phyloP scores from a whole-genome alignment of 2,888 invertebrate genomes.

The Melanargia galathea region DNA sequence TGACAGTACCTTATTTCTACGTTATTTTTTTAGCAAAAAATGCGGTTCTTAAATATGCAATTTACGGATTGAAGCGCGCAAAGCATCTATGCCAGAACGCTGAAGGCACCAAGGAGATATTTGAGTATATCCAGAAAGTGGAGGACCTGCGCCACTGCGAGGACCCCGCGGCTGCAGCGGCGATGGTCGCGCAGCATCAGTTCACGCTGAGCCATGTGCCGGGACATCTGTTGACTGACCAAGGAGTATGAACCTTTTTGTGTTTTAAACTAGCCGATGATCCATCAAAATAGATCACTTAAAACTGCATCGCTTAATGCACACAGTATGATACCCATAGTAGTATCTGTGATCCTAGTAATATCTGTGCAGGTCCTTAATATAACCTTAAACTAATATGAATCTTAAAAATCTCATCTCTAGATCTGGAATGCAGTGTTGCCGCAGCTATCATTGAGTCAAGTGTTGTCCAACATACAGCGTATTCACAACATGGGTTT shows the following conservation, averaged over 20 bases:
- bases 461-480: conserved; percentile 79
- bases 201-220: conserved; percentile 87
- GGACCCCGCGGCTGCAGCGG: conserved; percentile 77
- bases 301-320: no score
- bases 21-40: conserved; percentile 57
- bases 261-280: not conserved
- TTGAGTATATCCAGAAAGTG: conserved; percentile 73
- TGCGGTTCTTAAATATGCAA: conserved; percentile 75
- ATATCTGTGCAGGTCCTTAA: no score
- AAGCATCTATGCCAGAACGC: conserved; percentile 67
- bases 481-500: conserved; percentile 85
- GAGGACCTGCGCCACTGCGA: conserved; percentile 77
- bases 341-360: no score
- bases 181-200: conserved; percentile 72
- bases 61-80: conserved; percentile 78
- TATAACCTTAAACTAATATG: no score
- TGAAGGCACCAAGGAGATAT: conserved; percentile 62
- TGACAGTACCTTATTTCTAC: no score
- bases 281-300: no score
- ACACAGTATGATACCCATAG: no score
- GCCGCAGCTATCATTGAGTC: conserved; percentile 76
- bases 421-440: conserved; percentile 85
- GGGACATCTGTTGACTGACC: conserved; percentile 83
- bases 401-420: not conserved
- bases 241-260: conserved; percentile 72